Evolutionary conservation across 2,113 vertebrate genomes (phyloP).

Genomic region (Odontesthes bonariensis): DNA sequence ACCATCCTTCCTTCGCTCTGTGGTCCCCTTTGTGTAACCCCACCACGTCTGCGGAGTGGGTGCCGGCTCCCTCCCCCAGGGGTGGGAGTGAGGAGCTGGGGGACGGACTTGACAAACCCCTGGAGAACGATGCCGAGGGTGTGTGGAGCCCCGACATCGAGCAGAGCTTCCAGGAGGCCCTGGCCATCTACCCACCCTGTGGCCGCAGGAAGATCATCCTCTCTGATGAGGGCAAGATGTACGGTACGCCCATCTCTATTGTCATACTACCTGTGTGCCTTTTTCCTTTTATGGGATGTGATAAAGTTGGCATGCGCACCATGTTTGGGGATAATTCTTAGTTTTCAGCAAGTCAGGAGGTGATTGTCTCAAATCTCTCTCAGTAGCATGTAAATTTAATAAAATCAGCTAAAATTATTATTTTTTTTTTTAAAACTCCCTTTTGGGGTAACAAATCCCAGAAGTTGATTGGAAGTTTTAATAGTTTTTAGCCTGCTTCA

Average conservation of each 20-base stretch:
- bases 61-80: slow-evolving; percentile 93
- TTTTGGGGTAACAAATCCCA: too few relatives aligned
- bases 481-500: not conserved
- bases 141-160: slow-evolving; percentile 99
- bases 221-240: slow-evolving; percentile 95
- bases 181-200: slow-evolving; percentile 90
- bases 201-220: slow-evolving; percentile 91
- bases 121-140: slow-evolving; percentile 97
- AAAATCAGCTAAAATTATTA: too few relatives aligned
- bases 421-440: too few relatives aligned
- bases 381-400: too few relatives aligned
- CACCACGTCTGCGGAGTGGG: slow-evolving; percentile 88
- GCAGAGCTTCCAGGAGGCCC: slow-evolving; percentile 94
- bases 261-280: slow-evolving; percentile 2
- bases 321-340: not conserved
- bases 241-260: slow-evolving; percentile 84
- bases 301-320: not conserved
- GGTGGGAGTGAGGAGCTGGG: slow-evolving; percentile 89
- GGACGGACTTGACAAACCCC: slow-evolving; percentile 93
- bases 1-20: slow-evolving; percentile 17
- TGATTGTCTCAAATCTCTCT: not conserved
- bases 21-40: slow-evolving; percentile 55
- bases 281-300: not conserved
- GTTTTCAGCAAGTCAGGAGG: not conserved
- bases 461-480: not conserved